Percentiles rank a stretch among this genome's conserved stretches.
These are phyloP conservation scores for Selenia dentaria DNA, from an alignment of 2,888 invertebrate species.

Conservation along the genomic window DNA sequence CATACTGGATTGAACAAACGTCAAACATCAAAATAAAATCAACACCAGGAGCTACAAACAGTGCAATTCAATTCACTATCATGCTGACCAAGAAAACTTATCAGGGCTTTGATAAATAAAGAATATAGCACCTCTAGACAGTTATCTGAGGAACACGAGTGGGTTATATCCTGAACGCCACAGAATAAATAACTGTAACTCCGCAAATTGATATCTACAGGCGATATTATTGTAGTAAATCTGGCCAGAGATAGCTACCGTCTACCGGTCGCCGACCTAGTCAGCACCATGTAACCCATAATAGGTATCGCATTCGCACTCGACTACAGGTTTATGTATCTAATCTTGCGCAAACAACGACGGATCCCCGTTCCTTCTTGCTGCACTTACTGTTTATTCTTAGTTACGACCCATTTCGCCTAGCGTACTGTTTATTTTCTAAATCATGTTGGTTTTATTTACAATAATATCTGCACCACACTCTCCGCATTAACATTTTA, in stretches of 20 bases:
- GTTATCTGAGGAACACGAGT: conserved; percentile 29
- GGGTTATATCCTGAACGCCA: too few species aligned
- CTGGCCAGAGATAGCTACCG: conserved; percentile 19
- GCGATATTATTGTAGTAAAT: too few species aligned
- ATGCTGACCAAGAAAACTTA: conserved; percentile 25
- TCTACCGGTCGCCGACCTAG: conserved; percentile 37
- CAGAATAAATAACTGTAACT: conserved; percentile 20
- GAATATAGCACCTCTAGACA: conserved; percentile 30
- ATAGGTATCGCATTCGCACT: conserved; percentile 43
- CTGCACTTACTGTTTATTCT: conserved; percentile 63
- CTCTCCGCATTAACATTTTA: conserved; percentile 19
- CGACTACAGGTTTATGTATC: conserved; percentile 60
- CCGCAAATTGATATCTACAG: conserved; percentile 46
- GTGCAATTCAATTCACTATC: conserved; percentile 13
- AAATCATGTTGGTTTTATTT: conserved; percentile 49
- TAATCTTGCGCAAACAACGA: conserved; percentile 66
- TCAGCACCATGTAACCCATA: conserved; percentile 41
- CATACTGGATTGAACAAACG: conserved; percentile 27
- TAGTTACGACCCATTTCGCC: conserved; percentile 62
- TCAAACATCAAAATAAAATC: conserved; percentile 6
- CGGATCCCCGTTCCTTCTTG: conserved; percentile 42
- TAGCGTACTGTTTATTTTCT: conserved; percentile 50
- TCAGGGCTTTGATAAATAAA: conserved; percentile 24
- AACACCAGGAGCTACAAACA: conserved; percentile 19
- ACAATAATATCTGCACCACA: conserved; percentile 37